Evolutionary conservation across 1,140 invertebrate species (phyloP), one percentile per base, ranked within the genome.

Genomic region (Pogonomyrmex californicus): DNA sequence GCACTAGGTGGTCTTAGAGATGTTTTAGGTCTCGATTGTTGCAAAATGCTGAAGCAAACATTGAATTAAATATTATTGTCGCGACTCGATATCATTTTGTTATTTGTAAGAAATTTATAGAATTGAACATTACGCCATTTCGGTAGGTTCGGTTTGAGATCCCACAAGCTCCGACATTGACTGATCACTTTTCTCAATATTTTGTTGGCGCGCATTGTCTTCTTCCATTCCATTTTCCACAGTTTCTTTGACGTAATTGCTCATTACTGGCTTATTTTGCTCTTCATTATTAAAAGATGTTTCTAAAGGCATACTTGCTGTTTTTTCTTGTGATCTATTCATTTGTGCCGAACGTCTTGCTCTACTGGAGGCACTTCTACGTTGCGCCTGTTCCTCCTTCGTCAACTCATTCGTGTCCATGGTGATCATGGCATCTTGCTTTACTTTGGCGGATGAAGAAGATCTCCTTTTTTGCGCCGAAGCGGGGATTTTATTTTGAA

Each of bases 1-100:
- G 97, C 97, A 91, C 96, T 97, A 23, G 96, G 96, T n/a, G 97
- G 97, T 76, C 97, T 95, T 49, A 97, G 85, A 0, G 95, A 96
- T 71, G 96, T 96, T 87, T 91, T 95, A 3, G 96, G 95, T 71
- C 95, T 95, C n/a, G 33, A 85, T 87, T 91, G 86, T 77, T 86
- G 73, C 17, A 78, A 7, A 90, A 58, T 4, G 71, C 89, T 92
- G 33, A 62, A 89, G 87, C 17, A 70, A 87, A 58, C 54, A 44
- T 54, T 10, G 54, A 71, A 14, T 70, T 73, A 65, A 2, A 88
- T n/a, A n/a, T 73, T 58, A 68, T 0, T 60, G 51, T 14, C 38
- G 38, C 10, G 85, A 41, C 0, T n/a, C 6, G 10, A 70, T 49
- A 5, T 81, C 4, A 68, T 47, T 68, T 68, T 1, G 41, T 68